phyloP scores from a whole-genome alignment of 1,140 invertebrate genomes.

The Archivesica marissinica region DNA sequence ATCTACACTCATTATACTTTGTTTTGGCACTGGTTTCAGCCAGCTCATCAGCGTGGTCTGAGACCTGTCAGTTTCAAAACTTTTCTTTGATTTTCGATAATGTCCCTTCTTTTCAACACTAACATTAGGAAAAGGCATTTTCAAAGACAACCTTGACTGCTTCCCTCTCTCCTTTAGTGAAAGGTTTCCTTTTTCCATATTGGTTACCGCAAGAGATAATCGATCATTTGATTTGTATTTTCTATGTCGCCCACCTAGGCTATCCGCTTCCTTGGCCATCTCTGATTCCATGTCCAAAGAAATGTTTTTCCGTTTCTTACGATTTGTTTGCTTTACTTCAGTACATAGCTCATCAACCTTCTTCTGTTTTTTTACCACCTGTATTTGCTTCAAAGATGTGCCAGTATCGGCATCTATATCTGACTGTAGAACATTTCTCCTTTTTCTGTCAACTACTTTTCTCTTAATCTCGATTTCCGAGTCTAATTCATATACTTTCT shows the following conservation, averaged over 20 bases:
- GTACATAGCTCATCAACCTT: too few relatives aligned
- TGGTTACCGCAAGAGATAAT: neutral
- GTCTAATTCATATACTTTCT: neutral
- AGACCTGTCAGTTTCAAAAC: conserved; percentile 5
- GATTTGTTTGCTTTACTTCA: too few relatives aligned
- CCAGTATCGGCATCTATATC: neutral
- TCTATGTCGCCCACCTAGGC: too few relatives aligned
- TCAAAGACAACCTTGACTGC: too few relatives aligned
- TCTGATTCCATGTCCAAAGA: too few relatives aligned
- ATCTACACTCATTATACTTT: neutral
- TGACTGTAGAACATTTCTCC: neutral
- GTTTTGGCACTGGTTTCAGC: conserved; percentile 2
- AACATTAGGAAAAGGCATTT: too few relatives aligned
- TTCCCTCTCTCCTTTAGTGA: neutral
- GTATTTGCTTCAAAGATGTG: too few relatives aligned
- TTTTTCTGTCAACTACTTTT: neutral
- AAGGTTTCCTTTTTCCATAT: neutral
- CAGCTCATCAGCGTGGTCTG: conserved; percentile 18
- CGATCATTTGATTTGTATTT: neutral
- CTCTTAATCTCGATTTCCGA: neutral
- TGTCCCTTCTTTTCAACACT: neutral
- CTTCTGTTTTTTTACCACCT: too few relatives aligned
- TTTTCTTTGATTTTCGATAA: neutral
- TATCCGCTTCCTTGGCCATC: too few relatives aligned
- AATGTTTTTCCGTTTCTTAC: too few relatives aligned